phyloP scores from a whole-genome alignment of 2,113 vertebrate species.

The Penelope pileata region DNA sequence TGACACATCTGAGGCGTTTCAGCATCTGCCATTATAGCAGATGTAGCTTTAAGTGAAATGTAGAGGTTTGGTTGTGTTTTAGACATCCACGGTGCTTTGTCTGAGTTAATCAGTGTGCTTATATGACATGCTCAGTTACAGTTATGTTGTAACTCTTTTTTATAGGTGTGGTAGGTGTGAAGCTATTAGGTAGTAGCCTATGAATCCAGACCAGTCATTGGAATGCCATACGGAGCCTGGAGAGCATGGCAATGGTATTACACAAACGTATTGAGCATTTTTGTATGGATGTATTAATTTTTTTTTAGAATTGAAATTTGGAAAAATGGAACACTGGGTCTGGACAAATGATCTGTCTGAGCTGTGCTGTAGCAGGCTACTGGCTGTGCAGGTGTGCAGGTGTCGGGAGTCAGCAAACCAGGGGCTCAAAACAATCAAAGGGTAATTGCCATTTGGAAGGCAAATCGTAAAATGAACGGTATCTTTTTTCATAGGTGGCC shows the following conservation, averaged over 20 bases:
- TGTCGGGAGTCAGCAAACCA: background rate
- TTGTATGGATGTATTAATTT: background rate
- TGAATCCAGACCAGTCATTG: background rate
- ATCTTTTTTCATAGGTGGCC: background rate
- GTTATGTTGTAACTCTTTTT: background rate
- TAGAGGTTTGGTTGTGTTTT: background rate
- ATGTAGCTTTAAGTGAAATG: fast-evolving
- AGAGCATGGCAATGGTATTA: background rate
- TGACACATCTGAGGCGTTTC: background rate
- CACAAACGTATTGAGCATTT: background rate
- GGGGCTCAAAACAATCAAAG: background rate
- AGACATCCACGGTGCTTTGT: background rate
- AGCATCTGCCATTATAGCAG: background rate
- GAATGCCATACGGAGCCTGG: background rate
- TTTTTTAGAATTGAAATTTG: background rate
- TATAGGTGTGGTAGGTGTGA: background rate
- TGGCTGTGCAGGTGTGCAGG: background rate
- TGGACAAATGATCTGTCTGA: background rate
- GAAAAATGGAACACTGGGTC: background rate
- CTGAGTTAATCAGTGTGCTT: background rate
- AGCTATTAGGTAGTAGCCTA: background rate
- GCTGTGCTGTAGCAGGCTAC: background rate
- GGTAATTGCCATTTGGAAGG: background rate
- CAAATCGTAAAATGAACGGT: background rate
- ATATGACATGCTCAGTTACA: background rate